Percentiles rank a stretch among this genome's conserved stretches.
Conservation (phyloP, 2,797 vertebrate genomes). For the Tapirus indicus region DNA sequence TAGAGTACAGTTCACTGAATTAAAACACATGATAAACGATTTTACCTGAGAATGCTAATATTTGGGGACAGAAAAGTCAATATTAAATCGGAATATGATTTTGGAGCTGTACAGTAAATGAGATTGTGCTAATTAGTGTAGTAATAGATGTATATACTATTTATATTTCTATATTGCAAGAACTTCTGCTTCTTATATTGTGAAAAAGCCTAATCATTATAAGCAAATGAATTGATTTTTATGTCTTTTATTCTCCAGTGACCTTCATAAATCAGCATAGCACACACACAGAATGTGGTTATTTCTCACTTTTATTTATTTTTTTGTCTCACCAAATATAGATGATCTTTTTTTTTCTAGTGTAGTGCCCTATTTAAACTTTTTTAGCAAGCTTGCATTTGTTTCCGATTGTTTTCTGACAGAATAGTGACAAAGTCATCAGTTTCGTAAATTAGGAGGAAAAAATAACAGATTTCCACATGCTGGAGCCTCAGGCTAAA, state of each 20-base stretch:
- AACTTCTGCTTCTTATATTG: not conserved
- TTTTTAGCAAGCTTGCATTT: constrained; percentile 68
- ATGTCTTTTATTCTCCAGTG: not conserved
- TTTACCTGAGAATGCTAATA: not conserved
- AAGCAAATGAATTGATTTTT: constrained; percentile 23
- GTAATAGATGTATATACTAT: not conserved
- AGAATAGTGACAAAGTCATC: constrained; percentile 65
- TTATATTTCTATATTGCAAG: not conserved
- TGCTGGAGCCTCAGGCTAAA: not conserved
- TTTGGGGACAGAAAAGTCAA: not conserved
- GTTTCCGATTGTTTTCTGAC: constrained; percentile 58
- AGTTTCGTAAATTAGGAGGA: constrained; percentile 53
- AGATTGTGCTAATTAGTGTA: not conserved
- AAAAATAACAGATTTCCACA: constrained; percentile 37
- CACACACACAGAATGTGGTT: not conserved
- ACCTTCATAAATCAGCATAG: not conserved
- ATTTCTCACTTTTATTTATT: not conserved
- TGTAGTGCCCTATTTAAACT: constrained; percentile 57
- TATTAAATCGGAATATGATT: not conserved
- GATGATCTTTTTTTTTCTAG: not conserved
- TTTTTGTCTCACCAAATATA: not conserved
- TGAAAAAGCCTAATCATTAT: not conserved
- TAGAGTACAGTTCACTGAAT: not conserved
- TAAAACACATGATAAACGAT: not conserved
- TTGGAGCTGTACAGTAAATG: not conserved